Conservation (phyloP, 1,140 invertebrate species). For the Sycophila sp. region DNA sequence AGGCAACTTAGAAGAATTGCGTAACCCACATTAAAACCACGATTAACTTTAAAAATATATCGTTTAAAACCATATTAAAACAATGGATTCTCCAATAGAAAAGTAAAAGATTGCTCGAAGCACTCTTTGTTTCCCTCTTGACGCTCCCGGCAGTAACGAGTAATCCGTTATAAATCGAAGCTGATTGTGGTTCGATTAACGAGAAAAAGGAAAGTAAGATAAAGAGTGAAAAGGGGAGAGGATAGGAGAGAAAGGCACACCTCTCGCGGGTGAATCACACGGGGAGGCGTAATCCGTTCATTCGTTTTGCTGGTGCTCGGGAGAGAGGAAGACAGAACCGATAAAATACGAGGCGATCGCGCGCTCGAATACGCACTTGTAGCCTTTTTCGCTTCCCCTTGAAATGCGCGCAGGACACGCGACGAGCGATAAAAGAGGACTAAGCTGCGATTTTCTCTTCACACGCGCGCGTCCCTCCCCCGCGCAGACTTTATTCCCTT, state of each 20-base stretch:
- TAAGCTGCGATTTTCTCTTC: background rate
- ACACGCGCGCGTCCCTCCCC: too few species aligned
- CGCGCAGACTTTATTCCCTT: too few species aligned
- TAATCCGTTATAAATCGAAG: background rate
- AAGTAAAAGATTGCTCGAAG: too few species aligned
- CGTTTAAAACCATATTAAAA: too few species aligned
- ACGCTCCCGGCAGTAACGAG: too few species aligned
- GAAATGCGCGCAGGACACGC: slow-evolving; percentile 18
- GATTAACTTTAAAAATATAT: too few species aligned
- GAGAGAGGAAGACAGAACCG: too few species aligned
- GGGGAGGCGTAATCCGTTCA: background rate
- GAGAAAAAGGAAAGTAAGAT: background rate
- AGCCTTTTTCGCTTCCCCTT: background rate
- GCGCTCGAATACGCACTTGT: background rate
- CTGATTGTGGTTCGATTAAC: background rate
- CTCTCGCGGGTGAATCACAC: background rate
- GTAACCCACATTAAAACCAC: too few species aligned
- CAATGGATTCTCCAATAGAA: too few species aligned
- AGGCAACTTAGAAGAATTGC: too few species aligned
- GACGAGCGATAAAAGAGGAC: background rate
- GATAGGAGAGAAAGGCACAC: background rate
- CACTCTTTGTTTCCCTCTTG: too few species aligned
- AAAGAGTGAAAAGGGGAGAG: background rate
- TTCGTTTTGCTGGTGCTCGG: background rate
- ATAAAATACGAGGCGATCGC: slow-evolving; percentile 7